Evolutionary conservation across 2,797 vertebrate species (phyloP), one percentile per base, ranked within the genome.

Genomic region (Centroberyx gerrardi): DNA sequence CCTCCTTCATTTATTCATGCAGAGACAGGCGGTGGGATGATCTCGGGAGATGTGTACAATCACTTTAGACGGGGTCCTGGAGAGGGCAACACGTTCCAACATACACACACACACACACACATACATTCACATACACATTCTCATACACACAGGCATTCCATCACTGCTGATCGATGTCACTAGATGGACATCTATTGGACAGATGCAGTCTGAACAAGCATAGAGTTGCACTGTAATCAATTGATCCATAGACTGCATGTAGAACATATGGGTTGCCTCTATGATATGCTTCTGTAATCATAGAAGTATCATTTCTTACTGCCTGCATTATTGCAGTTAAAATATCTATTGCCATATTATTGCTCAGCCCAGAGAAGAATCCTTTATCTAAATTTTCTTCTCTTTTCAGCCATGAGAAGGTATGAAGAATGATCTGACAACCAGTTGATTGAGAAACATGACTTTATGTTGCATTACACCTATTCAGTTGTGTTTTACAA

Each of bases 1-100:
- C 74, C 69, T 68, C 63, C 33, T 81, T 88, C 65, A 83, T 87
- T 78, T 77, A 82, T 87, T 89, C 62, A 81, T 82, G 69, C 68
- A 72, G 74, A 78, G 79, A 84, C 80, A 67, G 78, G 72, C 58
- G 56, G 36, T 4, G 53, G 72, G 82, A 83, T 68, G 58, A 78
- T 85, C 73, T 80, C 9, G 0, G 72, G 62, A 80, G 64, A 64
- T 74, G 60, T 76, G 70, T 74, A 63, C 73, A 70, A 87, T 82
- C 67, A 63, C 64, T 76, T 82, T 73, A 61, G 69, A 72, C 52
- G 62, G 80, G 85, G 78, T 89, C 77, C 52, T 61, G 72, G 14
- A 67, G 79, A 86, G 83, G 78, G 65, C 76, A 87, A 72, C 74
- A 65, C 66, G 74, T 14, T 81, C 22, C 62, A 60, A 69, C 44